These are phyloP conservation scores for Glaucomys volans DNA, from an alignment of 2,113 vertebrate species.

Conservation along the genomic window DNA sequence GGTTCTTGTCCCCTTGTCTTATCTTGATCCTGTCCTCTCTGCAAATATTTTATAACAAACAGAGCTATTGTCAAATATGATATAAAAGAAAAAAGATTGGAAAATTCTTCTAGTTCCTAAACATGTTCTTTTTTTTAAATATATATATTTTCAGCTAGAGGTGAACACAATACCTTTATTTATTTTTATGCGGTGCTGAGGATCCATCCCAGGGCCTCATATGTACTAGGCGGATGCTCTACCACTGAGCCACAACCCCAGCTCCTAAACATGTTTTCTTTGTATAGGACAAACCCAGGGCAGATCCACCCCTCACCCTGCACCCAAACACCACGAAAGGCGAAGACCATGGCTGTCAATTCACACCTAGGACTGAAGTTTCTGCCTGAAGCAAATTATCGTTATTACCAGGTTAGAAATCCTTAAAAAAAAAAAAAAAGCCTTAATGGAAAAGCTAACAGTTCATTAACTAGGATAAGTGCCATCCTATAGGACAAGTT, in stretches of 20 bases:
- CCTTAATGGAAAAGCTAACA: slow-evolving; percentile 63
- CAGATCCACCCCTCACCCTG: not conserved
- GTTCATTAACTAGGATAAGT: slow-evolving; percentile 54
- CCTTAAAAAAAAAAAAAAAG: not conserved
- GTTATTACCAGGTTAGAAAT: slow-evolving; percentile 67
- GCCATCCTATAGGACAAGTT: accelerated
- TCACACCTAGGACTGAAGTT: not conserved
- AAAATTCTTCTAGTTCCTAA: not conserved
- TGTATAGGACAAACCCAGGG: accelerated
- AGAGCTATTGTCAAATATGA: not conserved
- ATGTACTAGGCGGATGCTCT: no score
- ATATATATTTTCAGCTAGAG: no score
- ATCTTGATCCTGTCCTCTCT: not conserved
- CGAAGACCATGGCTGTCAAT: not conserved
- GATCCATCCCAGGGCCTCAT: no score
- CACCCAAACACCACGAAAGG: not conserved
- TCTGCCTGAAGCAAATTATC: slow-evolving; percentile 49
- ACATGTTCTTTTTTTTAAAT: not conserved
- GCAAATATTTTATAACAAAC: not conserved
- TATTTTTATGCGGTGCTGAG: no score
- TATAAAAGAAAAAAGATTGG: not conserved
- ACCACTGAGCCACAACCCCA: no score
- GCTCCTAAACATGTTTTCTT: not conserved
- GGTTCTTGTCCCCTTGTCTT: not conserved
- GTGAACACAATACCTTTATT: no score